These are phyloP conservation scores for Brachypteracias leptosomus DNA, from an alignment of 2,113 vertebrate species.

Conservation along the genomic window DNA sequence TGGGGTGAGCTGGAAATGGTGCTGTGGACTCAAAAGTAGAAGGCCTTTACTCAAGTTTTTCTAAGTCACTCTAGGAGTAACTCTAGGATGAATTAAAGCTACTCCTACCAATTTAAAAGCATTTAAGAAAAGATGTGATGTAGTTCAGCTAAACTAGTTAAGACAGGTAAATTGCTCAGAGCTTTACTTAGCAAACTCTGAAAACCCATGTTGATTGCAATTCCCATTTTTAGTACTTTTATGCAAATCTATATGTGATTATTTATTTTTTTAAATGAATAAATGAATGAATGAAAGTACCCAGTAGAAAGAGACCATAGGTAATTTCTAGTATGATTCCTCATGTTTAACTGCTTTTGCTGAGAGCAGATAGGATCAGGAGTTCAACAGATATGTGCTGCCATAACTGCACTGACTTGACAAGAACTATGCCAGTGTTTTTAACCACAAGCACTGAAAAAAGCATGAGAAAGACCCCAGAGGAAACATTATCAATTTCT, in stretches of 20 bases:
- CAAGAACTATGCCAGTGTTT: background rate
- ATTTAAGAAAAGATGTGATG: background rate
- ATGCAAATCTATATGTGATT: background rate
- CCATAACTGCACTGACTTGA: background rate
- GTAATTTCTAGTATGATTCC: background rate
- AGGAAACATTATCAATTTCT: background rate
- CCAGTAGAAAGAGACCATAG: background rate
- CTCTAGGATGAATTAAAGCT: background rate
- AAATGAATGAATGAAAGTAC: accelerated
- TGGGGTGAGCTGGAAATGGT: background rate
- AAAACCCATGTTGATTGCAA: background rate
- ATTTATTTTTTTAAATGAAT: background rate
- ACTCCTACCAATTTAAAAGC: background rate
- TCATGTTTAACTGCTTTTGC: background rate
- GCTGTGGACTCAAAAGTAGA: background rate
- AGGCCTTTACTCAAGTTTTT: background rate
- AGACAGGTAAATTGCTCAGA: background rate
- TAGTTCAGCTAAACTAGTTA: background rate
- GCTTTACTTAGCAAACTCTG: background rate
- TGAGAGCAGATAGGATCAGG: background rate
- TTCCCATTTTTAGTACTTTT: background rate
- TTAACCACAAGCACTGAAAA: background rate
- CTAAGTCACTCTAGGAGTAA: background rate
- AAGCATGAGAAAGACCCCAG: background rate
- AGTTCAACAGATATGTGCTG: background rate